Conservation (phyloP, 2,888 invertebrate genomes). For the Callosobruchus maculatus region DNA sequence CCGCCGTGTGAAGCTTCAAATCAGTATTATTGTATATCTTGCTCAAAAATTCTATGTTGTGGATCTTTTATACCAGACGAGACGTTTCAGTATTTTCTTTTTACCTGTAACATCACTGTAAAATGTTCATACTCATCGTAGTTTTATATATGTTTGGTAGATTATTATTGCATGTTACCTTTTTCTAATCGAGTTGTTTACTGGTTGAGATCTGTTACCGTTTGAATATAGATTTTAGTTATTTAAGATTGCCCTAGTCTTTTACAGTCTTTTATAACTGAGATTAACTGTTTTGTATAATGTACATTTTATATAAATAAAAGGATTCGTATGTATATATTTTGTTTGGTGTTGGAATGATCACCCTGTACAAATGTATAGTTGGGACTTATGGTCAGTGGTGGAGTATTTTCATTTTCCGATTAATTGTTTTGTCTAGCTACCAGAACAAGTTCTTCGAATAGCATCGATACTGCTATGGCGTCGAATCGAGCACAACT, state of each 20-base stretch:
- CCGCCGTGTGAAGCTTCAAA: background rate
- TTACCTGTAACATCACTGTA: background rate
- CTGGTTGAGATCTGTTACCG: background rate
- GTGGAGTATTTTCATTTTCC: no score
- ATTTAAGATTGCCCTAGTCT: constrained; percentile 47
- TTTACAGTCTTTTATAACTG: constrained; percentile 40
- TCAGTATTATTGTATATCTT: constrained; percentile 4
- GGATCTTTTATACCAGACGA: background rate
- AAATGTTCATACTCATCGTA: background rate
- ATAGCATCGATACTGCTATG: no score
- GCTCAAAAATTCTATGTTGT: constrained; percentile 3
- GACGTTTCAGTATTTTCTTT: background rate
- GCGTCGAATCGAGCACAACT: no score
- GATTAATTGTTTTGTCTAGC: no score
- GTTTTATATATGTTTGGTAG: background rate
- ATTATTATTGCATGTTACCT: background rate
- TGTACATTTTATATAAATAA: constrained; percentile 35
- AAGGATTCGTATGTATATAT: constrained; percentile 23
- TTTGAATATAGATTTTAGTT: constrained; percentile 18
- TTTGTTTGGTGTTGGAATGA: constrained; percentile 23
- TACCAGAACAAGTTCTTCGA: no score
- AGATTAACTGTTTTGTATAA: constrained; percentile 37
- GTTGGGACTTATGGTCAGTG: no score
- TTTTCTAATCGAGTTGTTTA: background rate
- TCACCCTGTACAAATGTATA: constrained; percentile 6